Percentiles rank a stretch among this genome's conserved stretches.
phyloP scores from a whole-genome alignment of 2,113 vertebrate genomes.

The Columbina picui region DNA sequence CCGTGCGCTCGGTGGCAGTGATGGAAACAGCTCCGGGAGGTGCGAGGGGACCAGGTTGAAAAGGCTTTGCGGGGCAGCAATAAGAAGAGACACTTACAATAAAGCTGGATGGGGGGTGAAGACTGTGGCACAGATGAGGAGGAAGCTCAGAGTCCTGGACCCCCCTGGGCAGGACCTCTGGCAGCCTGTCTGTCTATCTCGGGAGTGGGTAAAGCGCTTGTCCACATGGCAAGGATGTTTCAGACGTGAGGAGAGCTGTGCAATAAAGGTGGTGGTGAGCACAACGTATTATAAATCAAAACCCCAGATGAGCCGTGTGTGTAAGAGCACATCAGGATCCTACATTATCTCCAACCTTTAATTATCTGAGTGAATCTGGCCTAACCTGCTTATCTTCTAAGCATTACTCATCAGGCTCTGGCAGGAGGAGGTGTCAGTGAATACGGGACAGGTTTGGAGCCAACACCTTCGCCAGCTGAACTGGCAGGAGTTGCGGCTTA shows the following conservation, averaged over 20 bases:
- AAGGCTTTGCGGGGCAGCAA: neutral
- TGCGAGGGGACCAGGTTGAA: neutral
- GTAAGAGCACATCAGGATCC: neutral
- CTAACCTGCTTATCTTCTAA: conserved; percentile 58
- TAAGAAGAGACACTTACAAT: fast-evolving
- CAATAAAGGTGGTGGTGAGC: neutral
- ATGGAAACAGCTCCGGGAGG: neutral
- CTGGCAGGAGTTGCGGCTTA: neutral
- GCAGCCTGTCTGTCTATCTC: neutral
- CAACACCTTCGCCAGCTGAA: neutral
- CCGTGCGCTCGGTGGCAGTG: fast-evolving
- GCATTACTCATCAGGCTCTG: neutral
- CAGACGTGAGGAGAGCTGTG: neutral
- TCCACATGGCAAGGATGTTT: neutral
- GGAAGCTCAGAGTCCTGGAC: fast-evolving
- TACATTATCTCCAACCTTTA: neutral
- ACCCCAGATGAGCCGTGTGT: neutral
- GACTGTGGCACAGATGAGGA: fast-evolving
- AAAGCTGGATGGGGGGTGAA: neutral
- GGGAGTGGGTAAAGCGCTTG: neutral
- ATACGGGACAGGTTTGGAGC: neutral
- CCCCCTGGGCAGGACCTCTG: neutral
- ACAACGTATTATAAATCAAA: neutral
- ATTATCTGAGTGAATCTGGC: conserved; percentile 36
- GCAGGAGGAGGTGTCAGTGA: conserved; percentile 28